These are phyloP conservation scores for Mesorhabditis spiculigera DNA, from an alignment of 2,888 invertebrate genomes.

Conservation along the genomic window DNA sequence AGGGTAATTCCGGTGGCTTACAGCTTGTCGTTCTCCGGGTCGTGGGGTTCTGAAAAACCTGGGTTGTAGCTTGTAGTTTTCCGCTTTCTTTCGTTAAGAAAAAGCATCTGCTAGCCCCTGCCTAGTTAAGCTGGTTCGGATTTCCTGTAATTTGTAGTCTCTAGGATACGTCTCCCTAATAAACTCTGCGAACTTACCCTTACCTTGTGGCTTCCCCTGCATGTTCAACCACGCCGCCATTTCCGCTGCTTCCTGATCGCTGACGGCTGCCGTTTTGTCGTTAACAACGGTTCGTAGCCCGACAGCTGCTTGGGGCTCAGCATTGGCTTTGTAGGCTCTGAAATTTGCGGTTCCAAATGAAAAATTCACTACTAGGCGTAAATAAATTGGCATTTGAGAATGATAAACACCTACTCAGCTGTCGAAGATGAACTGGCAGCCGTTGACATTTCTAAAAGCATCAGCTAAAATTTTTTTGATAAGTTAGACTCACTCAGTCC, in stretches of 20 bases:
- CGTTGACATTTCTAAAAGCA: slow-evolving; percentile 25
- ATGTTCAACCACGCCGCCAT: neutral
- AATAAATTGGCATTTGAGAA: slow-evolving; percentile 6
- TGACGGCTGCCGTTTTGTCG: slow-evolving; percentile 13
- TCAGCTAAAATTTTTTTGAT: neutral
- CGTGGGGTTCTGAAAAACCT: neutral
- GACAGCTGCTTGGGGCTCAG: slow-evolving; percentile 31
- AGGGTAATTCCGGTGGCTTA: neutral
- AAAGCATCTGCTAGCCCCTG: too few species aligned
- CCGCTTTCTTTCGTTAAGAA: too few species aligned
- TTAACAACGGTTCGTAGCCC: slow-evolving; percentile 33
- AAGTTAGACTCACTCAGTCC: slow-evolving; percentile 17
- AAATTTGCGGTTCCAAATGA: neutral
- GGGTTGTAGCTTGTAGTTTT: neutral
- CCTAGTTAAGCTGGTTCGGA: too few species aligned
- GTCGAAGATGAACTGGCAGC: slow-evolving; percentile 17
- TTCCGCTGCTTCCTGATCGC: neutral
- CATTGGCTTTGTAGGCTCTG: slow-evolving; percentile 30
- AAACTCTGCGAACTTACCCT: neutral
- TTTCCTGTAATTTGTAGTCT: too few species aligned
- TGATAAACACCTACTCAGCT: slow-evolving; percentile 11
- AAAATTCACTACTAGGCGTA: neutral
- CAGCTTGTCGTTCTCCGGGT: slow-evolving; percentile 5
- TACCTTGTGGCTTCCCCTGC: neutral
- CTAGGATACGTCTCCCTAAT: too few species aligned